Evolutionary conservation across 2,797 vertebrate species (phyloP).

Genomic region (Ambastaia sidthimunki): DNA sequence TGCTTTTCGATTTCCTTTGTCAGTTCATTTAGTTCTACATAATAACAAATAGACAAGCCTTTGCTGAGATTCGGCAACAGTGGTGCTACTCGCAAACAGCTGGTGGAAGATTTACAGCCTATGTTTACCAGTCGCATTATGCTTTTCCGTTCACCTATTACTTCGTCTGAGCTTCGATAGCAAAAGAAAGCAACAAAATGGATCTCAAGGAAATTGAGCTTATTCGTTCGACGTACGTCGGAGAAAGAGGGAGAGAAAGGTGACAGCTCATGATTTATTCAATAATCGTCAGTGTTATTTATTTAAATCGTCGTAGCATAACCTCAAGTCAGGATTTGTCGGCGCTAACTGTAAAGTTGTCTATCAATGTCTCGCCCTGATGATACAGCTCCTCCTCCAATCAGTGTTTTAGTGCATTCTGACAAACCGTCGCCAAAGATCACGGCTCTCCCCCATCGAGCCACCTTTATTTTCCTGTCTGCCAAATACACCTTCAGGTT

Average conservation of each 20-base stretch:
- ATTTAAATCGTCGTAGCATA: constrained; percentile 60
- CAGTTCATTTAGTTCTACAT: constrained; percentile 64
- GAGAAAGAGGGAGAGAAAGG: constrained; percentile 32
- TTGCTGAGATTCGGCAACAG: constrained; percentile 48
- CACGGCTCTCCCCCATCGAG: constrained; percentile 35
- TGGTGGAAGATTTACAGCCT: constrained; percentile 60
- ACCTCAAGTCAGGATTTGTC: constrained; percentile 57
- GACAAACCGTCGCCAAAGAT: constrained; percentile 51
- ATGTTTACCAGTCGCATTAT: constrained; percentile 63
- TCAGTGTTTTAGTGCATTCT: constrained; percentile 51
- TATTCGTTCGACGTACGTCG: constrained; percentile 40
- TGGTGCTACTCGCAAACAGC: constrained; percentile 55
- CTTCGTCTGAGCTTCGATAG: constrained; percentile 58
- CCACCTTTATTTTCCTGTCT: constrained; percentile 46
- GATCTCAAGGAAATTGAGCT: constrained; percentile 40
- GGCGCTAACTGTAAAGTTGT: constrained; percentile 39
- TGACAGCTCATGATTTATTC: constrained; percentile 65
- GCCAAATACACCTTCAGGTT: constrained; percentile 42
- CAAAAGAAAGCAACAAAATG: constrained; percentile 54
- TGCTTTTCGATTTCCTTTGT: constrained; percentile 69
- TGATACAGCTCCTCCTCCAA: constrained; percentile 44
- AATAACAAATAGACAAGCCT: constrained; percentile 63
- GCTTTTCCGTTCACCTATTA: constrained; percentile 55
- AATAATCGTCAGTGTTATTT: constrained; percentile 62
- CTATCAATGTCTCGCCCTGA: constrained; percentile 38